Evolutionary conservation across 2,797 vertebrate species (phyloP).

Genomic region (Adrianichthys oophorus): DNA sequence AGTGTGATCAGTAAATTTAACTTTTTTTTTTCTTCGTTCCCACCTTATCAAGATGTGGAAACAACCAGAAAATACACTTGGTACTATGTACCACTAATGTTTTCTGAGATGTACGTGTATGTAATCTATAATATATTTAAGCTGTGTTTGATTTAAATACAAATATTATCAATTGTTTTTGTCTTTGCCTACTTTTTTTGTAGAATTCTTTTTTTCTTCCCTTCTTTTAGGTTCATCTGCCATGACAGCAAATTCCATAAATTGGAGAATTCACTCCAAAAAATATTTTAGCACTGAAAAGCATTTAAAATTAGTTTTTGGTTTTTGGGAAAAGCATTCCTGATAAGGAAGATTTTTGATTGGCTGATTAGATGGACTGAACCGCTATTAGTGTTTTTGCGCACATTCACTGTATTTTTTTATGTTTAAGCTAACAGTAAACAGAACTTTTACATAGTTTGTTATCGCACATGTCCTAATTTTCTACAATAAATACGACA

Average conservation of each 20-base stretch:
- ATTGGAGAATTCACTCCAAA: slow-evolving; percentile 17
- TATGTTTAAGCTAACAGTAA: no score
- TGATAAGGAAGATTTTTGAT: slow-evolving; percentile 18
- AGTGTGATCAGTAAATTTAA: slow-evolving; percentile 74
- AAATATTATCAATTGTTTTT: slow-evolving; percentile 86
- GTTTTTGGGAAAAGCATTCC: slow-evolving; percentile 59
- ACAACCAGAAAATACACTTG: slow-evolving; percentile 88
- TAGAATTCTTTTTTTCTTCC: not conserved
- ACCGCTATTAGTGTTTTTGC: not conserved
- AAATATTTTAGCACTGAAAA: not conserved
- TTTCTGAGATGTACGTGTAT: slow-evolving; percentile 94
- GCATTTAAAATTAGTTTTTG: not conserved
- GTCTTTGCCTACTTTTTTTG: slow-evolving; percentile 25
- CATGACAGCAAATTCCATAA: slow-evolving; percentile 1
- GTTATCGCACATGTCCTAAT: not conserved
- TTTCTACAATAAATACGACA: not conserved
- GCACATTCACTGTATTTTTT: no score
- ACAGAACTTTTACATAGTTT: not conserved
- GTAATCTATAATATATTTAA: slow-evolving; percentile 99
- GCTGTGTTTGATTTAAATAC: slow-evolving; percentile 98
- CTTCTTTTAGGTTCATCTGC: no score
- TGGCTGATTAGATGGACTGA: slow-evolving; percentile 5
- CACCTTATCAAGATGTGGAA: slow-evolving; percentile 82
- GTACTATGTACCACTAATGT: slow-evolving; percentile 98
- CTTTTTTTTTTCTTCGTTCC: slow-evolving; percentile 67